phyloP scores from a whole-genome alignment of 2,797 vertebrate genomes.

The Macrochelys suwanniensis region DNA sequence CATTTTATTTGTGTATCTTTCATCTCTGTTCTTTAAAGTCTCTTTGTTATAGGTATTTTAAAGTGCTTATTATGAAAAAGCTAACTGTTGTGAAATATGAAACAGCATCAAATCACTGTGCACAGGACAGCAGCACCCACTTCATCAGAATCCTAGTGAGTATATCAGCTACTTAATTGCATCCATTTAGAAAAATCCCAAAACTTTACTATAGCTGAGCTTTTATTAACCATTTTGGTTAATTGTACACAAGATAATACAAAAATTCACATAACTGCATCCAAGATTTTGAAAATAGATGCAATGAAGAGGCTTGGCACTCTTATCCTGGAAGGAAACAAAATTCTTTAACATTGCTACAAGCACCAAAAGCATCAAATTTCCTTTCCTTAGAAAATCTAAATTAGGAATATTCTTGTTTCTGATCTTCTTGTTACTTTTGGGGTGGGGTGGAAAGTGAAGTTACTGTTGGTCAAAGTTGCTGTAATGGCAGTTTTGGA shows the following conservation, averaged over 20 bases:
- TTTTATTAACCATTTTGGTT: neutral
- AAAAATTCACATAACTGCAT: rapidly evolving
- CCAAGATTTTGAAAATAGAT: neutral
- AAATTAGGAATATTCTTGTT: neutral
- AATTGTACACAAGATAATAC: neutral
- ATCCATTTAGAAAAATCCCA: neutral
- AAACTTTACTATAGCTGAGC: neutral
- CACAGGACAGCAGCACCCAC: neutral
- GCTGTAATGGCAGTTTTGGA: neutral
- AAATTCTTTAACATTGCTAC: neutral
- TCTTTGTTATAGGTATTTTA: slow-evolving; percentile 44
- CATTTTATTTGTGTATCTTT: slow-evolving; percentile 77
- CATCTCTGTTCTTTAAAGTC: slow-evolving; percentile 69
- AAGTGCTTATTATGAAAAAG: slow-evolving; percentile 22
- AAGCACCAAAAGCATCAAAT: neutral
- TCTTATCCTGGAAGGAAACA: neutral
- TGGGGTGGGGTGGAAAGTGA: neutral
- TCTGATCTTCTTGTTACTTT: neutral
- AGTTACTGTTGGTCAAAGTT: neutral
- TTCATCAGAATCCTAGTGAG: neutral
- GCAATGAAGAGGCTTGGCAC: neutral
- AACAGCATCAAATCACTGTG: neutral
- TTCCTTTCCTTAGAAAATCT: neutral
- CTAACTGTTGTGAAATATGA: slow-evolving; percentile 28
- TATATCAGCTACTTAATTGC: neutral